Percentiles rank a stretch among this genome's conserved stretches.
These are phyloP conservation scores for Limnothrissa miodon DNA, from an alignment of 2,113 vertebrate genomes.

Conservation along the genomic window DNA sequence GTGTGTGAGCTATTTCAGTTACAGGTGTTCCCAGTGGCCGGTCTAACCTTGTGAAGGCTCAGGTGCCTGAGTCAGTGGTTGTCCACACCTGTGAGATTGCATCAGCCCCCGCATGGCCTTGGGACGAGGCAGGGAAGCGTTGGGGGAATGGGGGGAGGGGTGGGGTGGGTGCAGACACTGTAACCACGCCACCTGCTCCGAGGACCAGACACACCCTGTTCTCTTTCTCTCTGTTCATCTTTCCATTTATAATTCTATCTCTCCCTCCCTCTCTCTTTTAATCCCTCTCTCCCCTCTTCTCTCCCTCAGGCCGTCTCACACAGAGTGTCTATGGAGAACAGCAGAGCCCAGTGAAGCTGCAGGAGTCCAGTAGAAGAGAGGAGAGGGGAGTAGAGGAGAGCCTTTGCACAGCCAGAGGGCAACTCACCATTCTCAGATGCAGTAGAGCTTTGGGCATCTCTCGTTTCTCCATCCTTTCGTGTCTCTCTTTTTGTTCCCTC, in stretches of 20 bases:
- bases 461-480: conserved; percentile 38
- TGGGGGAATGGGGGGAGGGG: neutral
- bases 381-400: neutral
- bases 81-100: conserved; percentile 24
- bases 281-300: conserved; percentile 52
- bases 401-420: neutral
- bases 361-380: neutral
- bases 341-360: neutral
- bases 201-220: neutral
- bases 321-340: neutral
- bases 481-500: conserved; percentile 32
- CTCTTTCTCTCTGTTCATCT: neutral
- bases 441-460: neutral
- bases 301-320: neutral
- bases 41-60: neutral
- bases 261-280: neutral
- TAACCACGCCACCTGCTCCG: conserved; percentile 7
- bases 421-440: neutral
- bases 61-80: neutral
- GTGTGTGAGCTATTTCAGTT: neutral
- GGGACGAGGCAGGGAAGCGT: neutral
- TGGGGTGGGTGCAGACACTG: neutral
- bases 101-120: conserved; percentile 24
- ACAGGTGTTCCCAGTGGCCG: neutral
- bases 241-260: conserved; percentile 1